Conservation (phyloP, 2,888 invertebrate species). For the Cylloceria caligata region DNA sequence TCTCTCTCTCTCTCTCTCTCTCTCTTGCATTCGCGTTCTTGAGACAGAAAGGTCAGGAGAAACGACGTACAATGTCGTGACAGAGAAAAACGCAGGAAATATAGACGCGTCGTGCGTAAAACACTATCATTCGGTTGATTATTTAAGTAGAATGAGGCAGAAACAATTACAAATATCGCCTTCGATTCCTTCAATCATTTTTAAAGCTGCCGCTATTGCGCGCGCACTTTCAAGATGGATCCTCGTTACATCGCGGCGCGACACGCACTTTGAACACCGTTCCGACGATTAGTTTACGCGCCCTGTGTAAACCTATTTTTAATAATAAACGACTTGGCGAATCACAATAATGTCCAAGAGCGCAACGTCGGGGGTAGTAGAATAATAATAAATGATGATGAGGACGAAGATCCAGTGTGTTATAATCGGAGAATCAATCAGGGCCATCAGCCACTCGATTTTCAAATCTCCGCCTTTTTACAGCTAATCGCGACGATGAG, state of each 20-base stretch:
- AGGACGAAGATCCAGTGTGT: too few species aligned
- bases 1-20: too few species aligned
- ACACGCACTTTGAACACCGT: too few species aligned
- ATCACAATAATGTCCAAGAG: too few species aligned
- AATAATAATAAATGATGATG: too few species aligned
- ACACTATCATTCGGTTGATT: constrained; percentile 1
- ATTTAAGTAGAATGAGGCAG: neutral
- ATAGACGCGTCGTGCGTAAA: neutral
- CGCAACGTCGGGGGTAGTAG: too few species aligned
- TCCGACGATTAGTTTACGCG: too few species aligned
- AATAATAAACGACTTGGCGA: too few species aligned
- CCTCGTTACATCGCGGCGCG: too few species aligned
- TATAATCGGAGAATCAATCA: neutral
- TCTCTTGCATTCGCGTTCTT: neutral
- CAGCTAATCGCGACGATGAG: neutral
- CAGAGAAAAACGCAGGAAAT: constrained; percentile 5
- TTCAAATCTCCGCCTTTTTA: constrained; percentile 20
- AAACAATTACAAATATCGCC: neutral
- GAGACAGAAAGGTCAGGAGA: neutral
- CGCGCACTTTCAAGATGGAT: too few species aligned
- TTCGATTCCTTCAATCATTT: neutral
- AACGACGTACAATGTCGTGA: neutral
- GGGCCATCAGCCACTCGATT: neutral
- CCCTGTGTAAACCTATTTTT: too few species aligned
- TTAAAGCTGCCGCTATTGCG: neutral